Percentiles rank a stretch among this genome's conserved stretches.
Conservation (phyloP, 1,140 invertebrate species). For the Leptinotarsa lineolata region DNA sequence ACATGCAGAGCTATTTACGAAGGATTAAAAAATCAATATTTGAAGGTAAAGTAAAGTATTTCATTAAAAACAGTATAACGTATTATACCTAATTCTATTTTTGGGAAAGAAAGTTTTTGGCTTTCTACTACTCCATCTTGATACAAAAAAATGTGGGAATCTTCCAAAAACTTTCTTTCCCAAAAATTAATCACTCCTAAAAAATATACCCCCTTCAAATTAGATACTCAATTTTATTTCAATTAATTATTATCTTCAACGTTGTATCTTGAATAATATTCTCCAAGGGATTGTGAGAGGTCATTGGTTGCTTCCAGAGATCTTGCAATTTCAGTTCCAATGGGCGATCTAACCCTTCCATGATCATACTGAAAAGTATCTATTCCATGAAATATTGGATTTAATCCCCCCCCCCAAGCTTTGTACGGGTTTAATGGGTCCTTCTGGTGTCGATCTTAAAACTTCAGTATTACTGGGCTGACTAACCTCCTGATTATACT, state of each 20-base stretch:
- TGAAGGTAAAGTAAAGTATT: neutral
- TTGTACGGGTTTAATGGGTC: neutral
- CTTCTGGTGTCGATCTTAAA: neutral
- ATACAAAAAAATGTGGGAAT: too few species aligned
- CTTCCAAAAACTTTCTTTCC: too few species aligned
- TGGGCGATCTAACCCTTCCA: conserved; percentile 3
- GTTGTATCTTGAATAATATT: conserved; percentile 25
- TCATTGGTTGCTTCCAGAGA: conserved; percentile 18
- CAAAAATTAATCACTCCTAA: too few species aligned
- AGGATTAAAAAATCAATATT: neutral
- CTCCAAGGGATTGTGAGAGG: neutral
- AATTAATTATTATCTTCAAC: neutral
- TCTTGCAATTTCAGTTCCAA: conserved; percentile 19
- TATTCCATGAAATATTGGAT: neutral
- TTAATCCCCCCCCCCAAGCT: neutral
- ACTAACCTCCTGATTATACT: conserved; percentile 7
- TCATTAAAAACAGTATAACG: neutral
- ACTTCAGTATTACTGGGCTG: neutral
- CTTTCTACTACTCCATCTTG: too few species aligned
- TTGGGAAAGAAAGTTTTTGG: too few species aligned
- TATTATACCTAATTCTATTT: conserved; percentile 6
- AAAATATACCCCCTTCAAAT: too few species aligned
- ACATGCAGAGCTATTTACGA: conserved; percentile 24
- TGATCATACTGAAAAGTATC: neutral
- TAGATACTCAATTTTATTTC: conserved; percentile 5